phyloP scores from a whole-genome alignment of 2,888 invertebrate species.

The Tinea pellionella region DNA sequence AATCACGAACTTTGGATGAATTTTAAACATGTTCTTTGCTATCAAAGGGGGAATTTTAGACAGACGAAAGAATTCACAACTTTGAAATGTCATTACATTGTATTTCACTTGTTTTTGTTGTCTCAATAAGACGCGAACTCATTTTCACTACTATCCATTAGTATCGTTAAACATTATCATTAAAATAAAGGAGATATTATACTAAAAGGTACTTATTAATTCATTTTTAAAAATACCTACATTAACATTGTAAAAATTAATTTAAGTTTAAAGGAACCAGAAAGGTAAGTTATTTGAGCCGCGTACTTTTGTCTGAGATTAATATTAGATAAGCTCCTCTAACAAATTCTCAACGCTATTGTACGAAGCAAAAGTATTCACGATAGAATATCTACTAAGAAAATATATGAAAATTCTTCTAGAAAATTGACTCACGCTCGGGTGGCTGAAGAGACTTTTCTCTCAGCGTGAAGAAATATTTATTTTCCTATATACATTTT shows the following conservation, averaged over 20 bases:
- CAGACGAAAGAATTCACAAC: neutral
- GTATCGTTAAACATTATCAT: too few relatives aligned
- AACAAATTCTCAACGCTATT: conserved; percentile 4
- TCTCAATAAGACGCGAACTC: too few relatives aligned
- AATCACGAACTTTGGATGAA: neutral
- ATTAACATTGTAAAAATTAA: neutral
- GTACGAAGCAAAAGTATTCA: neutral
- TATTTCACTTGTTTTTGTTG: too few relatives aligned
- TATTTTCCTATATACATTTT: neutral
- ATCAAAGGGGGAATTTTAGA: neutral
- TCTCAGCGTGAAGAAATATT: neutral
- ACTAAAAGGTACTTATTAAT: neutral
- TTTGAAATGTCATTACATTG: neutral
- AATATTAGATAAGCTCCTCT: conserved; percentile 3
- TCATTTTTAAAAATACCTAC: neutral
- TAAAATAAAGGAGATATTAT: too few relatives aligned
- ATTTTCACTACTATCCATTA: too few relatives aligned
- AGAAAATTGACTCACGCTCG: neutral
- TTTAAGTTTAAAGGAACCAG: neutral
- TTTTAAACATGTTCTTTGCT: neutral
- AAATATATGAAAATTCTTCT: neutral
- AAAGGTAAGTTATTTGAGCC: neutral
- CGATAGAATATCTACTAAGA: conserved; percentile 4
- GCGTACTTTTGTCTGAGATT: neutral
- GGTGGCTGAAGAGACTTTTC: neutral